Percentiles rank a stretch among this genome's conserved stretches.
These are phyloP conservation scores for Climacteris rufus DNA, from an alignment of 2,113 vertebrate genomes.

Conservation along the genomic window DNA sequence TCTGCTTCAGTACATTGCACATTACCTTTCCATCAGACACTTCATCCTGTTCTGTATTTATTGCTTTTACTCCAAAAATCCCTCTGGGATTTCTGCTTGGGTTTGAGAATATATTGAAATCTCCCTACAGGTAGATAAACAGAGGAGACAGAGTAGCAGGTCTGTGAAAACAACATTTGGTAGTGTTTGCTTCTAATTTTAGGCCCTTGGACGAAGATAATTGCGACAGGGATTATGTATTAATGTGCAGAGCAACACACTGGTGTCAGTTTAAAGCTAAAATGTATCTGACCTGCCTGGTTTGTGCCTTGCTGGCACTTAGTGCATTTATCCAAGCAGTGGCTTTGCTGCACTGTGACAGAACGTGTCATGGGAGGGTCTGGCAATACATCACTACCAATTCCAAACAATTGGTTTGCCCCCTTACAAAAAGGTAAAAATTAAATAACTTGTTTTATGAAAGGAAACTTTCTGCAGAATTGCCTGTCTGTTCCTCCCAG, in stretches of 20 bases:
- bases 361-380: neutral
- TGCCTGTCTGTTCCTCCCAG: neutral
- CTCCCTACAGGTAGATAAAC: neutral
- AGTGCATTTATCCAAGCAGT: neutral
- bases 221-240: neutral
- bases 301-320: neutral
- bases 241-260: neutral
- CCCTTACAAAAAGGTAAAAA: neutral
- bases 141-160: neutral
- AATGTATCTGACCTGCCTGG: neutral
- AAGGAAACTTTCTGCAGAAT: neutral
- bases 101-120: neutral
- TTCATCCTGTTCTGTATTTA: neutral
- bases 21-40: neutral
- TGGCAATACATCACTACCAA: neutral
- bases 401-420: neutral
- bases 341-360: neutral
- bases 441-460: neutral
- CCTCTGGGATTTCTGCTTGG: neutral
- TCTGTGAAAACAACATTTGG: neutral
- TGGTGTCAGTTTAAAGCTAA: neutral
- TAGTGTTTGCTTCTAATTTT: conserved; percentile 11
- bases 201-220: neutral
- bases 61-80: neutral
- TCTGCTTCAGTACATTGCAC: neutral